Evolutionary conservation across 2,888 invertebrate genomes (phyloP).

Genomic region (Mamestra brassicae): DNA sequence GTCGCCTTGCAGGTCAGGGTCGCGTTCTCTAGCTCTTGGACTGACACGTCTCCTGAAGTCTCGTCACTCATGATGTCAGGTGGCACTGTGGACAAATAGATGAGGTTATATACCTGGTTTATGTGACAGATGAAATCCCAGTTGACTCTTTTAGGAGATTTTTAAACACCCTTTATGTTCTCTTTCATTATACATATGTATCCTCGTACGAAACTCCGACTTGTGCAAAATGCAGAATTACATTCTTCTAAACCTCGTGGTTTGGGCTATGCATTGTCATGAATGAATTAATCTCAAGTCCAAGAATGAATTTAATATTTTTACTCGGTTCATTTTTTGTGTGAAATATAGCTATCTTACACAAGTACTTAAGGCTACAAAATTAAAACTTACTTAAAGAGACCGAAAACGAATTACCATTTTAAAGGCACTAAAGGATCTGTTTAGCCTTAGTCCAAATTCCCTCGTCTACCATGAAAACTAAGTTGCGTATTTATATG

Average conservation of each 20-base stretch:
- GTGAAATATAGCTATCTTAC: conserved; percentile 1
- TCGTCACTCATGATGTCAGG: conserved; percentile 95
- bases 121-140: background rate
- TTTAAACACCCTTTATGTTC: too few species aligned
- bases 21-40: conserved; percentile 95
- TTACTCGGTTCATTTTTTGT: background rate
- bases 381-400: conserved; percentile 34
- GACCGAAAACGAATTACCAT: conserved; percentile 1
- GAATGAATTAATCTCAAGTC: background rate
- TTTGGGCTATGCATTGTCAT: background rate
- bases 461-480: conserved; percentile 25
- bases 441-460: background rate
- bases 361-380: background rate
- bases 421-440: conserved; percentile 24
- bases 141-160: too few species aligned
- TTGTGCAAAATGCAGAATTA: background rate
- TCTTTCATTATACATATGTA: too few species aligned
- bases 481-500: conserved; percentile 47
- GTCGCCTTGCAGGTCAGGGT: conserved; percentile 96
- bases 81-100: conserved; percentile 91
- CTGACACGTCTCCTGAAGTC: conserved; percentile 95
- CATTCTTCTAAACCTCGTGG: too few species aligned
- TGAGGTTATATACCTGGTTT: background rate
- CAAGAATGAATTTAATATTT: background rate
- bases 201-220: background rate